Base-by-base conservation (phyloP, 1,140 invertebrate genomes). In the Uloborus diversus region DNA sequence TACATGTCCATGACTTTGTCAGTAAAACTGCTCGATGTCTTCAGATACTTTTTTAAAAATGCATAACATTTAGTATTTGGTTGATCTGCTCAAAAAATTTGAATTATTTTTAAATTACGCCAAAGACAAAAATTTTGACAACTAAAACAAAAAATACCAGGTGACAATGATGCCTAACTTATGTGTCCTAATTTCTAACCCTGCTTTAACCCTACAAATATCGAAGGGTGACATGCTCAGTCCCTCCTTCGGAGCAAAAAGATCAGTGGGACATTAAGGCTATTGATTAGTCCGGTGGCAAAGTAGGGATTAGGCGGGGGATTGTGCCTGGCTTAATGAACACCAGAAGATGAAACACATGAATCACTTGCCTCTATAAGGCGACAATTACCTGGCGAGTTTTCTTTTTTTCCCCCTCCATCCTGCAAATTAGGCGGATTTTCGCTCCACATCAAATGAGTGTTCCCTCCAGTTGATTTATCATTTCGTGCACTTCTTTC, bases 341-440 rank as follows among this genome's bases (percentile, higher is more conserved):
- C 59, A 64, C 27, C 71, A 49, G 73, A 78, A 78, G 73, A 78
- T 78, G 73, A 78, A 66, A 78, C 61, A 66, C 73, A 78, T 78
- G 73, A 78, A 78, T 78, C 73, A 78, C 73, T 78, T 78, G 73
- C 47, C 61, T 61, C 27, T 35, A 51, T 73, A 51, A 62, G 70
- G 73, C 73, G 73, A 78, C 73, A 78, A 78, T 78, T 78, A 78
- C 73, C 73, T 75, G 71, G 57, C 37, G 23, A 4, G 25, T 13
- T 13, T 1, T 56, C 56, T 65, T 78, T 78, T 78, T 28, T 57
- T 13, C 23, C 25, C 27, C 14, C n/a, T 37, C 17, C 23, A 20
- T 9, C 17, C 3, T 17, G 66, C 69, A 73, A 73, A 73, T 73
- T 61, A 73, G 69, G 69, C 30, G 42, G 59, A 30, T 62, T 62